These are phyloP conservation scores for Tortricodes alternella DNA, from an alignment of 2,888 invertebrate genomes.

Conservation along the genomic window DNA sequence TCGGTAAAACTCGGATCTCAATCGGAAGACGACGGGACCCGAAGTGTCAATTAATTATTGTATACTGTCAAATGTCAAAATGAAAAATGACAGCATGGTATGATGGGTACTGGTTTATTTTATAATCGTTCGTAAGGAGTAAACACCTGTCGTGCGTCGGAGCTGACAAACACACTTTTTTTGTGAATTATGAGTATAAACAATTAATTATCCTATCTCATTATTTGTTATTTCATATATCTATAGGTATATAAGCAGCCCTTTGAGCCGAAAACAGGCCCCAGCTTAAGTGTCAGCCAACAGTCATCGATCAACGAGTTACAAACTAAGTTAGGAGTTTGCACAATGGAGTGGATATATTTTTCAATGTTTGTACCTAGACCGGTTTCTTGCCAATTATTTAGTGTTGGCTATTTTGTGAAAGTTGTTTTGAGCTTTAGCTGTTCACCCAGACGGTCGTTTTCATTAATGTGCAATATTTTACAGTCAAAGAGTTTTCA, in stretches of 20 bases:
- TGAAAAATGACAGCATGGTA: no score
- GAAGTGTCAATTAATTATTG: no score
- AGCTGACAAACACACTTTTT: no score
- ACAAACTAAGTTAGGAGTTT: conserved; percentile 30
- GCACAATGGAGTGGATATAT: conserved; percentile 29
- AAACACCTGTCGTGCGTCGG: no score
- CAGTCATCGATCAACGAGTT: conserved; percentile 31
- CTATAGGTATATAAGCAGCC: conserved; percentile 9
- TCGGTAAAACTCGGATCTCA: no score
- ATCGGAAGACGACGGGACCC: no score
- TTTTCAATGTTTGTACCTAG: conserved; percentile 24
- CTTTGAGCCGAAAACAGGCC: conserved; percentile 15
- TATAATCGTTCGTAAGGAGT: no score
- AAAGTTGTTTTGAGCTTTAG: background rate
- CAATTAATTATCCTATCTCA: background rate
- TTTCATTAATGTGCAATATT: no score
- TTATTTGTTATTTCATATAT: conserved; percentile 1
- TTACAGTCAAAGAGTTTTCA: no score
- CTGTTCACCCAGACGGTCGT: no score
- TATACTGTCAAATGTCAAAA: no score
- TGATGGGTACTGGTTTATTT: no score
- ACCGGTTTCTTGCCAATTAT: conserved; percentile 6
- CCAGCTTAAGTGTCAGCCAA: conserved; percentile 25
- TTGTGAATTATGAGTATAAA: background rate
- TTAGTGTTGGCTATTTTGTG: conserved; percentile 1